A percentile compares a stretch with the other conserved stretches of the same genome.
phyloP scores from a whole-genome alignment of 35 echinoderm and acorn worm species.

The Anneissia japonica region DNA sequence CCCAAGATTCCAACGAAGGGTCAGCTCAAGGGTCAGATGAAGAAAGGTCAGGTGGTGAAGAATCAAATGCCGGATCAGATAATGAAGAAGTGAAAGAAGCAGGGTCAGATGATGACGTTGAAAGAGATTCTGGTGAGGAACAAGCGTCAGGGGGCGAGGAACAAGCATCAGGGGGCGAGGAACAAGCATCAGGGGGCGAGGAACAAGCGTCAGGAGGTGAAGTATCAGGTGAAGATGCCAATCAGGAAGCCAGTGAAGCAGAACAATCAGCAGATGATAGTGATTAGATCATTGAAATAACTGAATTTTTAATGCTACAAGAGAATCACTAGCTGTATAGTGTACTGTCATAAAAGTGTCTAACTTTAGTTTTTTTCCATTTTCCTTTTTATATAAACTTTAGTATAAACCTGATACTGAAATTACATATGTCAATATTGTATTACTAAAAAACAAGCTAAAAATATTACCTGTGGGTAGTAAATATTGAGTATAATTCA shows the following conservation, averaged over 20 bases:
- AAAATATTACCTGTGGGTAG: too few relatives aligned
- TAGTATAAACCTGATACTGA: too few relatives aligned
- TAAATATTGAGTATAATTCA: too few relatives aligned
- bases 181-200: conserved; percentile 34
- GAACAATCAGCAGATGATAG: conserved; percentile 29
- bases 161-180: conserved; percentile 34
- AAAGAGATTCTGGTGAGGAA: not conserved
- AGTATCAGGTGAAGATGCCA: conserved; percentile 21
- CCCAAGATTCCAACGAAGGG: not conserved
- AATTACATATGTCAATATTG: too few relatives aligned
- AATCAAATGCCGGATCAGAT: not conserved
- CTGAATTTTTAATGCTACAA: not conserved
- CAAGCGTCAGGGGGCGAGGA: conserved; percentile 21
- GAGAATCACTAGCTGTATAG: too few relatives aligned
- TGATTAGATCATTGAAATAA: conserved; percentile 28
- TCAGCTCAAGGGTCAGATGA: conserved; percentile 12
- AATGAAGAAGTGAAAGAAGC: conserved; percentile 19
- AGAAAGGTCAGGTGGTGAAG: conserved; percentile 18
- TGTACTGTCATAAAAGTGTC: too few relatives aligned
- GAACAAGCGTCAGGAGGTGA: conserved; percentile 21
- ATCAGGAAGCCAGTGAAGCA: not conserved
- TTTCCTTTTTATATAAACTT: too few relatives aligned
- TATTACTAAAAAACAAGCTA: too few relatives aligned
- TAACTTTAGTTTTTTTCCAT: too few relatives aligned
- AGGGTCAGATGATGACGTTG: not conserved